These are phyloP conservation scores for Oreohelix idahoensis DNA, from an alignment of 1,140 invertebrate species.

Conservation along the genomic window DNA sequence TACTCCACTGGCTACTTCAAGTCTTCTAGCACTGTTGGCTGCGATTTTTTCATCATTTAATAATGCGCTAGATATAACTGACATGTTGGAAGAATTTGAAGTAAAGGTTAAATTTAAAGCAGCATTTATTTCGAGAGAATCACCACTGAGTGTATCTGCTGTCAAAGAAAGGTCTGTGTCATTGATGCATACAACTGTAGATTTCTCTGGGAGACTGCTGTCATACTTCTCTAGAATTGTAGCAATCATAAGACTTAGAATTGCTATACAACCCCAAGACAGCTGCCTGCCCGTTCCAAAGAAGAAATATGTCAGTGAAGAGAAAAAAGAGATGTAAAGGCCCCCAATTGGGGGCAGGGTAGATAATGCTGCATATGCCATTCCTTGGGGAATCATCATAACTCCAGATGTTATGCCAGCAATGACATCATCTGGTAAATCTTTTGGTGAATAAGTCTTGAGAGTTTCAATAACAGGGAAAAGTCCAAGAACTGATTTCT, in stretches of 20 bases:
- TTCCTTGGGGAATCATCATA: slow-evolving; percentile 74
- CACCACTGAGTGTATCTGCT: neutral
- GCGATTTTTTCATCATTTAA: neutral
- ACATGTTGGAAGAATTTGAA: neutral
- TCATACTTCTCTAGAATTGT: slow-evolving; percentile 62
- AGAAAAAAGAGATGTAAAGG: slow-evolving; percentile 95
- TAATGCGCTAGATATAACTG: neutral
- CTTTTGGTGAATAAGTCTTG: slow-evolving; percentile 35
- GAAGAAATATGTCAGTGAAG: slow-evolving; percentile 89
- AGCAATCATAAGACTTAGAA: slow-evolving; percentile 72
- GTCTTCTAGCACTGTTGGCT: slow-evolving; percentile 33
- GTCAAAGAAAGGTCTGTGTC: neutral
- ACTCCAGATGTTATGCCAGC: slow-evolving; percentile 59
- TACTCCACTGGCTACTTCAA: slow-evolving; percentile 50
- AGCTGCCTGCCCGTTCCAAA: slow-evolving; percentile 93
- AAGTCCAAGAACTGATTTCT: neutral
- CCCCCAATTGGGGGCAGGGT: slow-evolving; percentile 90
- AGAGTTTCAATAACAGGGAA: slow-evolving; percentile 34
- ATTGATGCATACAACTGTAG: neutral
- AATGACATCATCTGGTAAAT: slow-evolving; percentile 54
- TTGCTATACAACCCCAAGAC: slow-evolving; percentile 84
- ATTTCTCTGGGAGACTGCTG: neutral
- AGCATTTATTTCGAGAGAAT: neutral
- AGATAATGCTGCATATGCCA: slow-evolving; percentile 92
- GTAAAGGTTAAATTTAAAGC: neutral